These are phyloP conservation scores for Eupithecia exiguata DNA, from an alignment of 2,888 invertebrate species.

Conservation along the genomic window DNA sequence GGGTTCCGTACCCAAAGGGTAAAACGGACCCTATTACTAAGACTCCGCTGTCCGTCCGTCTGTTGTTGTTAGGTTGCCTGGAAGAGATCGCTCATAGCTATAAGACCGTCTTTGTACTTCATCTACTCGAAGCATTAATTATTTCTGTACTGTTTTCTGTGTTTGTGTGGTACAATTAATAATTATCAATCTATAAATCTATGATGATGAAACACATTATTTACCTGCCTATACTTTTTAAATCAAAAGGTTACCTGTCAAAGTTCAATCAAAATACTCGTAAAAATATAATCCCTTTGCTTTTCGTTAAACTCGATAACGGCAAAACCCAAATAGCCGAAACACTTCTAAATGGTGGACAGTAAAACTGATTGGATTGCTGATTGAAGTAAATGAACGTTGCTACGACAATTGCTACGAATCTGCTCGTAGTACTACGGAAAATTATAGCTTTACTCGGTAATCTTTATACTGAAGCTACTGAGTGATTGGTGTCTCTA, in stretches of 20 bases:
- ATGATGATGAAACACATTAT: too few species aligned
- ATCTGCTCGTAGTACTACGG: conserved; percentile 14
- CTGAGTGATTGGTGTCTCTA: neutral
- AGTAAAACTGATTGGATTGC: conserved; percentile 13
- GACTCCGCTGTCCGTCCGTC: too few species aligned
- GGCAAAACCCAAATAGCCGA: neutral
- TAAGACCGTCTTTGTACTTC: too few species aligned
- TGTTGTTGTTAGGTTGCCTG: too few species aligned
- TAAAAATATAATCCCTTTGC: neutral
- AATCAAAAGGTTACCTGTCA: neutral
- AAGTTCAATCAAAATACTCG: neutral
- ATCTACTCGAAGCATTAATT: too few species aligned
- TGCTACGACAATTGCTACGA: conserved; percentile 25
- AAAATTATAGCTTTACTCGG: conserved; percentile 1
- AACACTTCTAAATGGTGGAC: conserved; percentile 11
- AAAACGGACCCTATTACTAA: too few species aligned
- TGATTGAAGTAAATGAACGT: conserved; percentile 23
- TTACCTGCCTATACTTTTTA: too few species aligned
- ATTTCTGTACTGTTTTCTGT: too few species aligned
- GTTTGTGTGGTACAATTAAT: too few species aligned
- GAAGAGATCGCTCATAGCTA: too few species aligned
- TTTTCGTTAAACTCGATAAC: neutral
- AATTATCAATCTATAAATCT: too few species aligned
- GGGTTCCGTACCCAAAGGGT: too few species aligned
- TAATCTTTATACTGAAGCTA: neutral